Conservation (phyloP, 2,113 vertebrate genomes). For the Sylvicapra grimmia region DNA sequence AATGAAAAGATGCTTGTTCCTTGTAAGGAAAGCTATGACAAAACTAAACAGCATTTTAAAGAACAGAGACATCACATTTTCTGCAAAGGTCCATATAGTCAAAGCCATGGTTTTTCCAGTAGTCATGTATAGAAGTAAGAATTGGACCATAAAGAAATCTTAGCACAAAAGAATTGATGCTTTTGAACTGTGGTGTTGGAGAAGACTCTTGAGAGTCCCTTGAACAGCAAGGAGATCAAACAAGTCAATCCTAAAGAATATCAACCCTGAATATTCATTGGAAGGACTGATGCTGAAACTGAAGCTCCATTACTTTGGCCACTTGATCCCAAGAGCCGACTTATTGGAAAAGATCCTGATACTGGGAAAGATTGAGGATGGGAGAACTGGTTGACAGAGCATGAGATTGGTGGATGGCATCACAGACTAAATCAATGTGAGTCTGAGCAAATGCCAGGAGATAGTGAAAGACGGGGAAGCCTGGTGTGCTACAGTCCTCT, state of each 20-base stretch:
- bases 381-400: background rate
- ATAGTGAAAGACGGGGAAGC: background rate
- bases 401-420: background rate
- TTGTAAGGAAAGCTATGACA: background rate
- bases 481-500: background rate
- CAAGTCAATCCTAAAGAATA: background rate
- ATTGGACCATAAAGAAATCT: background rate
- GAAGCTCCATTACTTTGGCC: background rate
- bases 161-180: background rate
- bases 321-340: background rate
- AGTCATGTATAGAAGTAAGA: background rate
- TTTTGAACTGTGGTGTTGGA: background rate
- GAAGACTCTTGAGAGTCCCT: background rate
- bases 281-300: background rate
- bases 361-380: background rate
- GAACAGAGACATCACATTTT: background rate
- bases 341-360: background rate
- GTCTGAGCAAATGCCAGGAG: background rate
- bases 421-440: background rate
- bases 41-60: background rate
- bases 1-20: background rate
- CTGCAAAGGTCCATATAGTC: background rate
- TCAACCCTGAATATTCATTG: background rate
- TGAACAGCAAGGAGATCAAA: background rate
- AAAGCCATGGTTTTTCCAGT: background rate